Conservation (phyloP, 1,140 invertebrate genomes). For the Macrobrachium nipponense region DNA sequence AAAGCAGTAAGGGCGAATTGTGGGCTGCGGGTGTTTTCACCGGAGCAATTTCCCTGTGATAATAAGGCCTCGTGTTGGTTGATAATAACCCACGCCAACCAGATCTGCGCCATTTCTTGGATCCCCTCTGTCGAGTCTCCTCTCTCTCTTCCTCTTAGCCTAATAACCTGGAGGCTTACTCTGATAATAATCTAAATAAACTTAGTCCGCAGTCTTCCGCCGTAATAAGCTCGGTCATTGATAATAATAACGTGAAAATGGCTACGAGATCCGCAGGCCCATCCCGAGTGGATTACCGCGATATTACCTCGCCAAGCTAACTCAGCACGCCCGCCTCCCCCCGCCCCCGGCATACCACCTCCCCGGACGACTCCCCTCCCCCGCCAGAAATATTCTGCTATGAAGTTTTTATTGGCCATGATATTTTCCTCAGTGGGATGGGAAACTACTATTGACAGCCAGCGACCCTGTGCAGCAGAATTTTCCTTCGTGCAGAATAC, state of each 20-base stretch:
- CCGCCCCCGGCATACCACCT: neutral
- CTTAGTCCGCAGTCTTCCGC: slow-evolving; percentile 45
- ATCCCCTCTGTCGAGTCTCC: neutral
- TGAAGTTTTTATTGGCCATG: too few relatives aligned
- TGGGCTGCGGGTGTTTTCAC: neutral
- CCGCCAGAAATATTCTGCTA: neutral
- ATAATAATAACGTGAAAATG: slow-evolving; percentile 53
- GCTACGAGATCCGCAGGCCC: slow-evolving; percentile 40
- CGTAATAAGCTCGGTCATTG: slow-evolving; percentile 45
- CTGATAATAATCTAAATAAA: slow-evolving; percentile 51
- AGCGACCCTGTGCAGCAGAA: too few relatives aligned
- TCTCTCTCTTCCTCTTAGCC: neutral
- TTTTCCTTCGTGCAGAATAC: neutral
- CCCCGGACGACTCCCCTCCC: neutral
- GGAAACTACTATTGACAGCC: too few relatives aligned
- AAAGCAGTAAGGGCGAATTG: too few relatives aligned
- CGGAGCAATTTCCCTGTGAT: neutral
- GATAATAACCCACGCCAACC: neutral
- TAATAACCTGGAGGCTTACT: slow-evolving; percentile 14
- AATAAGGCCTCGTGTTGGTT: slow-evolving; percentile 28
- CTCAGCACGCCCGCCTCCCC: neutral
- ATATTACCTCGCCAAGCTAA: slow-evolving; percentile 25
- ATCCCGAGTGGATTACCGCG: slow-evolving; percentile 47
- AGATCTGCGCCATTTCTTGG: neutral
- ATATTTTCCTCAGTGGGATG: too few relatives aligned